Base-by-base conservation (phyloP, 2,888 invertebrate species). In the Malachius bipustulatus region DNA sequence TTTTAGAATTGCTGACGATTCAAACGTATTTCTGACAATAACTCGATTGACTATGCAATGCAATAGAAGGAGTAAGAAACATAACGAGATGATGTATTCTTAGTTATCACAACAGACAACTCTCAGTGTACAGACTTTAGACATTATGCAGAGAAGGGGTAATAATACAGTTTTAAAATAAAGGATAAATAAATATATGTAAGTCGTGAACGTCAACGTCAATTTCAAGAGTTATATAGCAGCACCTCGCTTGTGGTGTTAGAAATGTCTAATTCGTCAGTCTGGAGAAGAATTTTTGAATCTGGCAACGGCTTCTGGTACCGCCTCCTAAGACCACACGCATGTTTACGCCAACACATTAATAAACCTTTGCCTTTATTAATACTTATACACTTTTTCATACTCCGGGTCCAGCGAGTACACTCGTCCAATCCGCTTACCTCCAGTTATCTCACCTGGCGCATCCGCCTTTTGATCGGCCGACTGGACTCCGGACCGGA, bases 331-430 rank as follows among this genome's bases (percentile, higher is more conserved):
- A 42, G 58, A 59, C 59, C 59, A 59, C 59, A 59, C 59, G 56
- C 58, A 56, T 48, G 44, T 53, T 59, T 57, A 59, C 58, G 54
- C 57, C 57, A 55, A 57, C 57, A 57, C 58, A 59, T 59, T 59
- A 59, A 59, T 59, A 59, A 56, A 58, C 54, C 52, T 52, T 55
- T 56, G 57, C 58, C 55, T 55, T 57, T 58, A 59, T 59, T 59
- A 59, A 57, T 59, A 58, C 58, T 57, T 55, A 55, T 57, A 59
- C 54, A 58, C 54, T 59, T 56, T 57, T 59, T 58, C 56, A 57
- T 59, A 57, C 52, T 55, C 55, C 55, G 49, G n/a, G 51, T 52
- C 54, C 55, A 47, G 53, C 49, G 51, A 39, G 39, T 41, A 39
- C 37, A 39, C 16, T 19, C 12, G 37, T 6, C 39, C 31, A 33